Percentiles rank a stretch among this genome's conserved stretches.
phyloP scores from a whole-genome alignment of 2,888 invertebrate genomes.

The Cerceris ruficornis region DNA sequence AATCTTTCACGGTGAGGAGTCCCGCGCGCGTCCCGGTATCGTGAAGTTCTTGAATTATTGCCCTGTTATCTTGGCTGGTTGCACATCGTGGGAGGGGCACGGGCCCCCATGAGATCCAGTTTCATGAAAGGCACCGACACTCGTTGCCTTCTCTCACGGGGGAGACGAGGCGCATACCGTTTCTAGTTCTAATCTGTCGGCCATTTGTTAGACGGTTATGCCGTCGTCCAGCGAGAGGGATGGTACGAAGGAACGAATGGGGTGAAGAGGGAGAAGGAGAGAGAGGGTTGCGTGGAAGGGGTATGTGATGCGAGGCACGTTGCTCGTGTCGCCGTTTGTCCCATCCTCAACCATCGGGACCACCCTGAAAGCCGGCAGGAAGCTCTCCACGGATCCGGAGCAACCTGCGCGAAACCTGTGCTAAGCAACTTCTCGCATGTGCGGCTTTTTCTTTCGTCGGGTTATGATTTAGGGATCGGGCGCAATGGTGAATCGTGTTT shows the following conservation, averaged over 20 bases:
- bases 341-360: constrained; percentile 69
- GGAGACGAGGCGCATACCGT: constrained; percentile 42
- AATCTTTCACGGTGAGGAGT: constrained; percentile 71
- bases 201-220: constrained; percentile 79
- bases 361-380: constrained; percentile 72
- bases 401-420: constrained; percentile 65
- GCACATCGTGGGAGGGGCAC: constrained; percentile 71
- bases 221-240: constrained; percentile 63
- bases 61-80: constrained; percentile 75
- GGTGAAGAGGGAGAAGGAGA: background rate
- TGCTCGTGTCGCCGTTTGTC: constrained; percentile 75
- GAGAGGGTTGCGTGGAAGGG: constrained; percentile 58
- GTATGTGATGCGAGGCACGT: constrained; percentile 69
- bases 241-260: constrained; percentile 16
- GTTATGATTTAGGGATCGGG: constrained; percentile 2
- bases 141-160: constrained; percentile 50
- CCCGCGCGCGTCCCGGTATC: constrained; percentile 70
- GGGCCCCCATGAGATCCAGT: constrained; percentile 76
- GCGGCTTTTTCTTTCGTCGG: background rate
- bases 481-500: background rate
- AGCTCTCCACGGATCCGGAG: constrained; percentile 45
- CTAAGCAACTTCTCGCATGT: constrained; percentile 15
- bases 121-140: constrained; percentile 79
- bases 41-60: constrained; percentile 78
- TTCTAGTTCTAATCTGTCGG: constrained; percentile 80